These are phyloP conservation scores for Calcarius lapponicus DNA, from an alignment of 2,797 vertebrate species.

Conservation along the genomic window DNA sequence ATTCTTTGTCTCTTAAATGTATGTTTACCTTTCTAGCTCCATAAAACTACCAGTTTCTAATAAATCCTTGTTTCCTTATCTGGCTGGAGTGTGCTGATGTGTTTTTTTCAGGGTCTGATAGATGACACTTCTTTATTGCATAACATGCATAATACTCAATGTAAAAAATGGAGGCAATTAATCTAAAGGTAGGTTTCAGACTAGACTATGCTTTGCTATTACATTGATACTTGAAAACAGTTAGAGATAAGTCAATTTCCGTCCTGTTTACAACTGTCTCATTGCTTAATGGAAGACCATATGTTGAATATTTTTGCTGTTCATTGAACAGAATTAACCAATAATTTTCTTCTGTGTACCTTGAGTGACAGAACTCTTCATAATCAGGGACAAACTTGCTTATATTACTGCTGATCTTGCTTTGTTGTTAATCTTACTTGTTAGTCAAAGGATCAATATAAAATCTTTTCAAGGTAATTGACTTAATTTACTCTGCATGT, in stretches of 20 bases:
- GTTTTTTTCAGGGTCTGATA: neutral
- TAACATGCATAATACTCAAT: neutral
- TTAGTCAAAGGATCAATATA: neutral
- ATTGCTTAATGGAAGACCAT: neutral
- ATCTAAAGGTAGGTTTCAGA: neutral
- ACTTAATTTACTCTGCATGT: neutral
- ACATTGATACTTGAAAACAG: neutral
- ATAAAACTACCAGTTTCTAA: constrained; percentile 46
- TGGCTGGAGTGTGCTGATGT: neutral
- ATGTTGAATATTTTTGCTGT: neutral
- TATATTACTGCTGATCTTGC: neutral
- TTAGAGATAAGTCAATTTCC: neutral
- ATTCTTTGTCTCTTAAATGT: constrained; percentile 15
- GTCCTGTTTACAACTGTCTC: neutral
- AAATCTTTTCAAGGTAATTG: neutral
- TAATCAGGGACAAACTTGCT: neutral
- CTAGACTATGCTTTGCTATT: neutral
- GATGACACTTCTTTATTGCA: neutral
- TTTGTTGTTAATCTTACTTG: neutral
- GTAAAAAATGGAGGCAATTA: neutral
- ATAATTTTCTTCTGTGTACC: neutral
- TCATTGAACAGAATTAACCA: neutral
- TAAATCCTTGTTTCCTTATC: constrained; percentile 64
- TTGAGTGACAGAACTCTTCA: neutral
- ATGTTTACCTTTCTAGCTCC: constrained; percentile 49